Evolutionary conservation across 92 coral and sea anemone species (phyloP), one percentile per base, ranked within the genome.

Genomic region (Hydrozoanthus gracilis): DNA sequence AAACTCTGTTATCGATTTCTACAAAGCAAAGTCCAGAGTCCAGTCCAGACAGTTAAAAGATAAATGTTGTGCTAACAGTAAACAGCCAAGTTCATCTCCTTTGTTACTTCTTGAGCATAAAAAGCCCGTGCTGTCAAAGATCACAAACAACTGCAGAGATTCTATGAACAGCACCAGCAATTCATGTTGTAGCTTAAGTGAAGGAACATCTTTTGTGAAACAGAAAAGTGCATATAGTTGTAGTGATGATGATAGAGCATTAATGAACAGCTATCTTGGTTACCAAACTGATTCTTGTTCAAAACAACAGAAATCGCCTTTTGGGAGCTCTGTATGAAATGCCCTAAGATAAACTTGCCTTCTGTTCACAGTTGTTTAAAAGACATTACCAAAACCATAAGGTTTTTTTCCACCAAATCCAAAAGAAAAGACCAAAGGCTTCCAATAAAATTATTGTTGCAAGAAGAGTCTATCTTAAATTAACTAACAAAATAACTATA

Each of bases 21-120:
- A 80, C 62, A 80, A 65, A n/a, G 5, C 48, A 18, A 62, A 66
- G 47, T 65, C 75, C 14, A 80, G 47, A 20, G n/a, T n/a, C n/a
- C n/a, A n/a, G n/a, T n/a, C n/a, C n/a, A 65, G 11, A 47, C 35
- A 65, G 44, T 18, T 16, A n/a, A 15, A n/a, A n/a, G 39, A 9
- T 4, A 8, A 65, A 66, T 61, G 4, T 6, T 46, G 17, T 18
- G 5, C 18, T 20, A 47, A 49, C 56, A 80, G 73, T 17, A 44
- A 80, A 20, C 16, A 80, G 10, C 85, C 74, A 66, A 48, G 75
- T 15, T 27, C 54, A 80, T 65, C 7, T 20, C 73, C 73, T 65
- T 10, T 15, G 16, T 48, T 80, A 50, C 55, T 64, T 3, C 35
- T 80, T 7, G 47, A 80, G 60, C 58, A 48, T 70, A 65, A 80